These are phyloP conservation scores for Eubucco bourcierii DNA, from an alignment of 2,113 vertebrate genomes.

Conservation along the genomic window DNA sequence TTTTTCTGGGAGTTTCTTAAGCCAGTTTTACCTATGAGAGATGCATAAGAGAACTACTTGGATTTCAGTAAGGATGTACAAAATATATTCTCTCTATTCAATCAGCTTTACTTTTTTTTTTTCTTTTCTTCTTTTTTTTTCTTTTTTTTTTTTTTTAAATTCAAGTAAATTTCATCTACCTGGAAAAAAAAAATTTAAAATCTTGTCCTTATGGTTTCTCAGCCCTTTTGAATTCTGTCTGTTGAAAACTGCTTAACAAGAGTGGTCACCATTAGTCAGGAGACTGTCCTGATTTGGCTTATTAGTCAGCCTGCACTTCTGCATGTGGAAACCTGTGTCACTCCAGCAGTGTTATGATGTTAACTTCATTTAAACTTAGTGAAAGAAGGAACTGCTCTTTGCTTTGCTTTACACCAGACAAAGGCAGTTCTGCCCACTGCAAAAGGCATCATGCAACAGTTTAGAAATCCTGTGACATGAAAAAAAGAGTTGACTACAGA, in stretches of 20 bases:
- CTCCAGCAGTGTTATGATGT: background rate
- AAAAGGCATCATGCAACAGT: background rate
- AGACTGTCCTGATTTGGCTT: background rate
- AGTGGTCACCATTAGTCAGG: background rate
- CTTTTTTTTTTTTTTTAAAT: no score
- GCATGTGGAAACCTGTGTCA: background rate
- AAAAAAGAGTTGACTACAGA: background rate
- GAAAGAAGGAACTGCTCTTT: background rate
- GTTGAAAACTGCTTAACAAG: rapidly evolving
- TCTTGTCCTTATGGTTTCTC: background rate
- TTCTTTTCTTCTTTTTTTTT: no score
- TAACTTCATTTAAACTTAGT: background rate
- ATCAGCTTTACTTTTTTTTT: background rate
- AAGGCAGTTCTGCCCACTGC: background rate
- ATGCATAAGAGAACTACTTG: background rate
- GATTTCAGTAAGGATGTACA: background rate
- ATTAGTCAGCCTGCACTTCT: background rate
- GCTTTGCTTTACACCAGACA: background rate
- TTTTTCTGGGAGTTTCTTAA: background rate
- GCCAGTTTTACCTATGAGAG: background rate
- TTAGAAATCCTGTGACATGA: background rate
- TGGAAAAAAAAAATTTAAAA: background rate
- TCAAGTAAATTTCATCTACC: background rate
- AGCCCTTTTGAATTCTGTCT: background rate
- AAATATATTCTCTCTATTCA: background rate